These are phyloP conservation scores for Dolichotis patagonum DNA, from an alignment of 2,113 vertebrate genomes.

Conservation along the genomic window DNA sequence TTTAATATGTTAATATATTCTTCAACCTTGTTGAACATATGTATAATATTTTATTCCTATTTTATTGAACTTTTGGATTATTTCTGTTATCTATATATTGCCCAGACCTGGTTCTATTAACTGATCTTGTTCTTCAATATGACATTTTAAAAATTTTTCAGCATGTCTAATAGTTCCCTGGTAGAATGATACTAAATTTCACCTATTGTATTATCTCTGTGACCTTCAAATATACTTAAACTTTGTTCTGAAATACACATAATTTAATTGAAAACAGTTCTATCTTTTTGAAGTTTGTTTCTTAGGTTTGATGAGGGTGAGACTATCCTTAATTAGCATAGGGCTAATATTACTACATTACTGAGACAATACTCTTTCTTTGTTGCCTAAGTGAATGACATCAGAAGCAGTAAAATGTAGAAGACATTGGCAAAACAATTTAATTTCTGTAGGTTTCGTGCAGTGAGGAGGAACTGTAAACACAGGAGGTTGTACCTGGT, in stretches of 20 bases:
- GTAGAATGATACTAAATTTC: neutral
- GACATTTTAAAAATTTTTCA: neutral
- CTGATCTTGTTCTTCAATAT: neutral
- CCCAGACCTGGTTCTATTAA: neutral
- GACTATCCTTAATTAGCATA: neutral
- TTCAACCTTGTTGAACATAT: neutral
- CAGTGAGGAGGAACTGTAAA: neutral
- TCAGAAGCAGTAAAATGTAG: neutral
- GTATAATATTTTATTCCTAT: neutral
- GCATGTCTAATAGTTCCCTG: neutral
- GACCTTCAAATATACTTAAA: neutral
- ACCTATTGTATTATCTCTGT: neutral
- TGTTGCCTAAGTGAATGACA: neutral
- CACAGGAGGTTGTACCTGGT: neutral
- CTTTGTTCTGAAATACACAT: neutral
- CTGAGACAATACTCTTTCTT: neutral
- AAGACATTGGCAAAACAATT: neutral
- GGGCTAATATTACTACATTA: neutral
- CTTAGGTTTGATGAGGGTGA: neutral
- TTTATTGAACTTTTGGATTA: neutral
- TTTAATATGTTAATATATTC: neutral
- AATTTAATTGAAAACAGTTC: neutral
- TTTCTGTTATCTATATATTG: neutral
- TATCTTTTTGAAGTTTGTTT: neutral
- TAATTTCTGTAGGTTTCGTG: neutral